These are phyloP conservation scores for Aporrectodea caliginosa DNA, from an alignment of 1,140 invertebrate genomes.

Conservation along the genomic window DNA sequence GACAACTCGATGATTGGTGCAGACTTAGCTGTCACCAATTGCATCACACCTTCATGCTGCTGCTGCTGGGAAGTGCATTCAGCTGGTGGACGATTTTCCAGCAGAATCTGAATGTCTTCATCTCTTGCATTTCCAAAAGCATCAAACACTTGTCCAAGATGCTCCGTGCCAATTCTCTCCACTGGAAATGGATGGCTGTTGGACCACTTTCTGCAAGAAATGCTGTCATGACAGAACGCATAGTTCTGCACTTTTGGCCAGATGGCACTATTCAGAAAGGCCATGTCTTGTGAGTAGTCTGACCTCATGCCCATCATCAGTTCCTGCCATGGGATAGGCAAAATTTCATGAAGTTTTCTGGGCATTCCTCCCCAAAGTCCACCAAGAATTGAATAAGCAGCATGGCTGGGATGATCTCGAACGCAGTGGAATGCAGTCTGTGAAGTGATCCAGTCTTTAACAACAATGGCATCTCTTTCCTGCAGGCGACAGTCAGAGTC, in stretches of 20 bases:
- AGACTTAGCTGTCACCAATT: too few species aligned
- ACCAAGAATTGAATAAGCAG: background rate
- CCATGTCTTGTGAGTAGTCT: slow-evolving; percentile 10
- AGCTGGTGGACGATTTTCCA: background rate
- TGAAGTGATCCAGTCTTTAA: slow-evolving; percentile 42
- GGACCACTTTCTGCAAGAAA: slow-evolving; percentile 24
- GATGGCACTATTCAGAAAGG: slow-evolving; percentile 10
- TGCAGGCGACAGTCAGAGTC: slow-evolving; percentile 42
- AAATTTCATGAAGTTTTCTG: background rate
- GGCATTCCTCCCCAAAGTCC: slow-evolving; percentile 23
- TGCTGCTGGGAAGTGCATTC: slow-evolving; percentile 33
- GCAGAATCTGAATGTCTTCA: slow-evolving; percentile 16
- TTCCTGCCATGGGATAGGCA: background rate
- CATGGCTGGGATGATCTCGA: slow-evolving; percentile 43
- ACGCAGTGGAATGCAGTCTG: slow-evolving; percentile 41
- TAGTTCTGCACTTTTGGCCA: slow-evolving; percentile 23
- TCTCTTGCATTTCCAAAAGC: slow-evolving; percentile 22
- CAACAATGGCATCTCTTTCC: slow-evolving; percentile 43
- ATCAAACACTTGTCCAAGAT: slow-evolving; percentile 31
- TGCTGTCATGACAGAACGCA: slow-evolving; percentile 29
- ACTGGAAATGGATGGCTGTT: slow-evolving; percentile 21
- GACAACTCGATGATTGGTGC: background rate
- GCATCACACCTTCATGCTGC: slow-evolving; percentile 39
- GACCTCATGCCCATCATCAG: slow-evolving; percentile 9
- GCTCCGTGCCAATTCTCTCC: slow-evolving; percentile 25